phyloP scores from a whole-genome alignment of 2,888 invertebrate genomes.

The Cheilosia urbana region DNA sequence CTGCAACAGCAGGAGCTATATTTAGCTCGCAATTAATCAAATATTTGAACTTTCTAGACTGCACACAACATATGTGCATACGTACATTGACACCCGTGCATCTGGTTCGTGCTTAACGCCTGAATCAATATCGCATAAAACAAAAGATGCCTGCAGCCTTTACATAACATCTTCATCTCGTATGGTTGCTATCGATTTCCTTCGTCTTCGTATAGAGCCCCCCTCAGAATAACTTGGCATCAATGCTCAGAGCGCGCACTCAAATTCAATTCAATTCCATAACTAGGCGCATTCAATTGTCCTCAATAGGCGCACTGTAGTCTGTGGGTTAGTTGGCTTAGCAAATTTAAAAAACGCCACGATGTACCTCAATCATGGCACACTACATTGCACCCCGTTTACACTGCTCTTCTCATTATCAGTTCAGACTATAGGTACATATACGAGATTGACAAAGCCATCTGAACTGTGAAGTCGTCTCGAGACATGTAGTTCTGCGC shows the following conservation, averaged over 20 bases:
- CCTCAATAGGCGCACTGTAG: constrained; percentile 45
- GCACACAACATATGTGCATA: background rate
- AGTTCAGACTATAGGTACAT: background rate
- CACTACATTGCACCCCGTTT: constrained; percentile 26
- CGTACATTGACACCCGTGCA: background rate
- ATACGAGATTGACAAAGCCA: constrained; percentile 37
- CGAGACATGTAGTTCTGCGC: too few species aligned
- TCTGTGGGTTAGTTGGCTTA: constrained; percentile 12
- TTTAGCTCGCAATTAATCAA: background rate
- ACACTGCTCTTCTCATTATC: constrained; percentile 10
- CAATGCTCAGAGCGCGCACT: constrained; percentile 35
- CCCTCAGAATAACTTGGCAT: constrained; percentile 20
- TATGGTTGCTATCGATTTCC: background rate
- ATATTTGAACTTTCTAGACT: background rate
- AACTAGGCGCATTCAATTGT: constrained; percentile 69
- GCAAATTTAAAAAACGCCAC: constrained; percentile 17
- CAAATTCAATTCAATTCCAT: constrained; percentile 66
- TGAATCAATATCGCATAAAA: constrained; percentile 42
- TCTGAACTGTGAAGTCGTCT: constrained; percentile 14
- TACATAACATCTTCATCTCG: constrained; percentile 12
- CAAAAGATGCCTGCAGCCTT: background rate
- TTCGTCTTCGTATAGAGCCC: background rate
- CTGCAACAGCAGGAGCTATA: too few species aligned
- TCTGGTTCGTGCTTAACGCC: constrained; percentile 19
- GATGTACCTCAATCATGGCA: constrained; percentile 22